phyloP scores from a whole-genome alignment of 2,113 vertebrate genomes.

The Brachypodius melanocephalos region DNA sequence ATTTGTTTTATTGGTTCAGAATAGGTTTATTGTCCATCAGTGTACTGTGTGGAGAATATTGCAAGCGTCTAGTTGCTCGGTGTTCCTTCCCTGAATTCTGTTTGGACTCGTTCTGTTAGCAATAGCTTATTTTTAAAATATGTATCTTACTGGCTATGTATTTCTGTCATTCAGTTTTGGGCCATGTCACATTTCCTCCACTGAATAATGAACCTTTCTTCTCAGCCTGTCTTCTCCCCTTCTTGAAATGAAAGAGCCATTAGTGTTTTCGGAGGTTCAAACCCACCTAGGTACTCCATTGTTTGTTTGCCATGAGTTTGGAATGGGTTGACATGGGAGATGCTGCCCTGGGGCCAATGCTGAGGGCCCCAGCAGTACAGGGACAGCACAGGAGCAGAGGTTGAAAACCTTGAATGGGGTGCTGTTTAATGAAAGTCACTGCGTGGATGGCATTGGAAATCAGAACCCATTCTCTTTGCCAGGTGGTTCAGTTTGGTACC shows the following conservation, averaged over 20 bases:
- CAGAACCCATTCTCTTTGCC: not conserved
- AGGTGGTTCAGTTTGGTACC: not conserved
- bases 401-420: not conserved
- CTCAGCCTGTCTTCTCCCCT: not conserved
- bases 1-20: not conserved
- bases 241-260: not conserved
- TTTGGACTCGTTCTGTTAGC: not conserved
- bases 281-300: rapidly evolving
- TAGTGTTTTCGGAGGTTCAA: not conserved
- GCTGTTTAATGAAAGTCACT: not conserved
- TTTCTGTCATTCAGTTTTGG: not conserved
- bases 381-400: not conserved
- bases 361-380: not conserved
- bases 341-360: not conserved
- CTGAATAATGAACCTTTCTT: not conserved
- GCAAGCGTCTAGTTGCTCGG: not conserved
- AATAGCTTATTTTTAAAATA: not conserved
- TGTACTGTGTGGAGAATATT: not conserved
- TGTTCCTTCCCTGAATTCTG: not conserved
- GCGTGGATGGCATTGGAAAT: not conserved
- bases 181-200: not conserved
- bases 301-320: not conserved
- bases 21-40: not conserved
- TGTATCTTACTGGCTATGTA: rapidly evolving
- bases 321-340: not conserved